These are phyloP conservation scores for Rhodophaea formosa DNA, from an alignment of 2,888 invertebrate species.

Conservation along the genomic window DNA sequence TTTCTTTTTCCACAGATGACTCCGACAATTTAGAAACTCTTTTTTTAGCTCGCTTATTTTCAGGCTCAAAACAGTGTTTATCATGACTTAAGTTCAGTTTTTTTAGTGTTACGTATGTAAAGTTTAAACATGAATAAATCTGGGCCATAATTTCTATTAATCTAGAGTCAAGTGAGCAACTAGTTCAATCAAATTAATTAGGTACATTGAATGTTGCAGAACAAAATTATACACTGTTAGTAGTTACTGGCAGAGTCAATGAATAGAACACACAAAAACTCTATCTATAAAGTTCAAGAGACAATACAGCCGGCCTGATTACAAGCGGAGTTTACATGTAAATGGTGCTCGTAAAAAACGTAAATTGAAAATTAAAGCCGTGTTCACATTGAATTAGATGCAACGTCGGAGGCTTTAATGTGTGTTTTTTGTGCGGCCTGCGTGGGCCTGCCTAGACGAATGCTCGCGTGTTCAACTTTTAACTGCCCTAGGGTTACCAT, in stretches of 20 bases:
- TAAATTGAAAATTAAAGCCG: conserved; percentile 11
- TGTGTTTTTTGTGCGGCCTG: conserved; percentile 26
- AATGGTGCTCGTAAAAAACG: conserved; percentile 3
- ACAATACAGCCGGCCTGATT: conserved; percentile 8
- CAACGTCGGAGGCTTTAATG: conserved; percentile 10
- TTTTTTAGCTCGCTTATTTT: too few species aligned
- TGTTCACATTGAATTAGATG: conserved; percentile 9
- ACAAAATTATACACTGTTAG: neutral
- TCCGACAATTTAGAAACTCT: neutral
- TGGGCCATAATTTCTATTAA: too few species aligned
- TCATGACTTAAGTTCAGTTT: too few species aligned
- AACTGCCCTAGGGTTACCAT: conserved; percentile 3
- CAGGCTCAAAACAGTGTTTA: too few species aligned
- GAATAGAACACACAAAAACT: neutral
- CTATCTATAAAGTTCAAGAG: neutral
- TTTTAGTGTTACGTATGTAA: too few species aligned
- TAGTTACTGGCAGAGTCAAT: neutral
- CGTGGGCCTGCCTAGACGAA: conserved; percentile 9
- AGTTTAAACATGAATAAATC: too few species aligned
- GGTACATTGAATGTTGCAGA: too few species aligned
- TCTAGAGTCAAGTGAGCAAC: too few species aligned
- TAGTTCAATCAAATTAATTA: too few species aligned
- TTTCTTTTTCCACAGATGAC: neutral
- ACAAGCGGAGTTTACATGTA: conserved; percentile 9
- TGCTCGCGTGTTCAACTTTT: conserved; percentile 3